phyloP scores from a whole-genome alignment of 2,113 vertebrate species.

The Pterocles burchelli region DNA sequence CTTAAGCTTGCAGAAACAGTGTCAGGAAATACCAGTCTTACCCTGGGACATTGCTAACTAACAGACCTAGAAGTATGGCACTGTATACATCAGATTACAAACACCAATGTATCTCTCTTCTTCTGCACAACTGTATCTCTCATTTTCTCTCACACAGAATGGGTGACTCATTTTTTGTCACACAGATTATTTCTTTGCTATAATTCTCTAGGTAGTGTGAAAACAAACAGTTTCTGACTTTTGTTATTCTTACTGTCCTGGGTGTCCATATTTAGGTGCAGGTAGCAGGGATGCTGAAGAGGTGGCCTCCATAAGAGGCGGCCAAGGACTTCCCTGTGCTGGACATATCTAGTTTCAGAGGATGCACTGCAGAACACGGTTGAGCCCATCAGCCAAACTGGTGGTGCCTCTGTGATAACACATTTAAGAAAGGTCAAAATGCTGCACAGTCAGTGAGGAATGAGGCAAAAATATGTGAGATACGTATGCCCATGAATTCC shows the following conservation, averaged over 20 bases:
- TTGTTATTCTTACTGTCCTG: background rate
- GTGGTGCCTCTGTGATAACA: background rate
- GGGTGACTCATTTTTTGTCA: background rate
- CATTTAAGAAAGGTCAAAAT: background rate
- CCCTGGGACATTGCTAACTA: background rate
- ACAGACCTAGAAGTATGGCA: background rate
- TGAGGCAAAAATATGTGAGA: background rate
- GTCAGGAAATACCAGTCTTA: background rate
- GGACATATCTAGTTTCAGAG: background rate
- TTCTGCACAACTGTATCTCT: background rate
- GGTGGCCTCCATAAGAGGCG: rapidly evolving
- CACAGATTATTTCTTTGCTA: background rate
- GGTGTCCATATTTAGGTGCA: background rate
- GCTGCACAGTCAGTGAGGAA: background rate
- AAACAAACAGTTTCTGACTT: background rate
- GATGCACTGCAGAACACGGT: background rate
- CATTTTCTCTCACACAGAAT: background rate
- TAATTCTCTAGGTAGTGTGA: background rate
- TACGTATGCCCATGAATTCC: rapidly evolving
- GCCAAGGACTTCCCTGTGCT: background rate
- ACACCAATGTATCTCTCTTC: background rate
- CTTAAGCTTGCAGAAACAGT: background rate
- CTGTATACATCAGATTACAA: background rate
- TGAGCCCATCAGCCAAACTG: background rate
- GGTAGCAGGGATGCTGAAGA: background rate